These are phyloP conservation scores for Drosophila neotestacea DNA, from an alignment of 2,888 invertebrate genomes.

Conservation along the genomic window DNA sequence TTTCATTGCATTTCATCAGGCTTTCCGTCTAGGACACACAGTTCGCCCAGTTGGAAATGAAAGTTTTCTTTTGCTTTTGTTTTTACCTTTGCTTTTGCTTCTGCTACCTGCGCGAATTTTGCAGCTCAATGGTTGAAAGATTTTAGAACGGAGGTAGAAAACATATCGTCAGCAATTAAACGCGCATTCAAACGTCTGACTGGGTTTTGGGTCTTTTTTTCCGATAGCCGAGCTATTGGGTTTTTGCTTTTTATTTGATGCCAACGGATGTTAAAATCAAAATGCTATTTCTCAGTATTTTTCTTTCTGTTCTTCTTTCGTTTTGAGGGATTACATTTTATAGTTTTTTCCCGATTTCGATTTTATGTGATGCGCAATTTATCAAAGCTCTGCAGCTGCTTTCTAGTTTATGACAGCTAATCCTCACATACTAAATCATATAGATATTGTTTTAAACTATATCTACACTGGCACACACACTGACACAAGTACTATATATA, in stretches of 20 bases:
- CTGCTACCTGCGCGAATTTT: slow-evolving; percentile 60
- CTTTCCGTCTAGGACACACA: slow-evolving; percentile 8
- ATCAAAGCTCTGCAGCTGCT: slow-evolving; percentile 73
- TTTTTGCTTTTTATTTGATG: not conserved
- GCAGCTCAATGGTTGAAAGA: slow-evolving; percentile 57
- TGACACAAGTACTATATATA: not conserved
- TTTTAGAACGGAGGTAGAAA: slow-evolving; percentile 40
- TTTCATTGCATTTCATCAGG: slow-evolving; percentile 74
- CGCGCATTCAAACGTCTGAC: slow-evolving; percentile 73
- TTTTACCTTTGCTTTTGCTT: slow-evolving; percentile 46
- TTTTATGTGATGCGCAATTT: slow-evolving; percentile 59
- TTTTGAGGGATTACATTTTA: slow-evolving; percentile 48
- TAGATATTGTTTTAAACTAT: slow-evolving; percentile 59
- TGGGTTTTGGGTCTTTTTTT: slow-evolving; percentile 27
- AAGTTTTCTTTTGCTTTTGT: slow-evolving; percentile 51
- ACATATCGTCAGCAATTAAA: slow-evolving; percentile 80
- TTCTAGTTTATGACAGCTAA: slow-evolving; percentile 75
- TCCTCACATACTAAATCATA: slow-evolving; percentile 60
- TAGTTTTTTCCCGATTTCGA: slow-evolving; percentile 11
- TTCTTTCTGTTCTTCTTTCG: not conserved
- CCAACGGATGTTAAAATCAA: not conserved
- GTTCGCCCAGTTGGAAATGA: not conserved
- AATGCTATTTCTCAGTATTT: not conserved
- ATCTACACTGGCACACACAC: slow-evolving; percentile 22
- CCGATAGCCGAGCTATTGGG: not conserved